phyloP scores from a whole-genome alignment of 2,113 vertebrate genomes.

The Raja brachyura region DNA sequence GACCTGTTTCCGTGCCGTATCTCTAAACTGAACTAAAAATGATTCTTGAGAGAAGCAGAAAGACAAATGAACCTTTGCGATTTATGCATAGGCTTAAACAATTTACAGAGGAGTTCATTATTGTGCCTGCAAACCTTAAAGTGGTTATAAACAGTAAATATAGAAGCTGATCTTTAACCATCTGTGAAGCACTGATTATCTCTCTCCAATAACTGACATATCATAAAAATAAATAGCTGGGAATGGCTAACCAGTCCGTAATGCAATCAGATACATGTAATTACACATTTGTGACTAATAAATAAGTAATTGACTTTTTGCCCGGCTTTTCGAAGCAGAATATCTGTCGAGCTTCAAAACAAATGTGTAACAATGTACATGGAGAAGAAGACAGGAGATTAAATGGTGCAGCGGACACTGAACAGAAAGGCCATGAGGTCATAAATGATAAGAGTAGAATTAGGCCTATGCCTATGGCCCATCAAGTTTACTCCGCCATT shows the following conservation, averaged over 20 bases:
- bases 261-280: background rate
- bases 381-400: too few relatives aligned
- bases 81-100: slow-evolving; percentile 4
- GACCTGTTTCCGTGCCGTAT: too few relatives aligned
- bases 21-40: background rate
- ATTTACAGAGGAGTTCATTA: background rate
- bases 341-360: background rate
- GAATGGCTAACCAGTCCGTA: background rate
- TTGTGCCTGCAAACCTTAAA: background rate
- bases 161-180: background rate
- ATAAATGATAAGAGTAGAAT: too few relatives aligned
- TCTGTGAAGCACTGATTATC: background rate
- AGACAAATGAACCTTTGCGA: background rate
- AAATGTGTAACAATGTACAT: too few relatives aligned
- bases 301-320: slow-evolving; percentile 7
- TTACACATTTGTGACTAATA: background rate
- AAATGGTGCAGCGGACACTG: too few relatives aligned
- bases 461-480: too few relatives aligned
- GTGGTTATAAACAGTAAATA: background rate
- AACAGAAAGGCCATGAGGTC: too few relatives aligned
- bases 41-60: background rate
- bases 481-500: too few relatives aligned
- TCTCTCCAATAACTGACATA: background rate
- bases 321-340: too few relatives aligned
- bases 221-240: background rate